Conservation (phyloP, 2,888 invertebrate species). For the Tillus elongatus region DNA sequence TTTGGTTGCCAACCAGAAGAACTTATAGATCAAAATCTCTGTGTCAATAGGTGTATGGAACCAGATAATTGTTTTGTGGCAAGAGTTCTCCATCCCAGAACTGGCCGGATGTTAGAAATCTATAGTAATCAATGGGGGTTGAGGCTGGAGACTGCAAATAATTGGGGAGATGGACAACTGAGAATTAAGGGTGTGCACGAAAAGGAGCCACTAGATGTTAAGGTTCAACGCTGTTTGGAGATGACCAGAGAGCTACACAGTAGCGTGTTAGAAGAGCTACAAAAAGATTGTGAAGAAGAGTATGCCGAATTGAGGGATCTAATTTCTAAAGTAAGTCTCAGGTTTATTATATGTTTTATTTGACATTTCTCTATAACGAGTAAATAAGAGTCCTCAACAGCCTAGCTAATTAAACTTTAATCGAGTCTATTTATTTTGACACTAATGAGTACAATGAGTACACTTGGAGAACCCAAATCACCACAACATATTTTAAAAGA, state of each 20-base stretch:
- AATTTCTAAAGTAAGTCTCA: slow-evolving; percentile 12
- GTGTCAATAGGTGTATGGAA: slow-evolving; percentile 53
- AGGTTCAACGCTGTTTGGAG: slow-evolving; percentile 9
- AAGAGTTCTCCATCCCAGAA: slow-evolving; percentile 53
- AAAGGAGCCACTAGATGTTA: slow-evolving; percentile 12
- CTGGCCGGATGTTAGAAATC: slow-evolving; percentile 70
- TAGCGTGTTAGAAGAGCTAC: slow-evolving; percentile 9
- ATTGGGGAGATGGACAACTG: slow-evolving; percentile 27
- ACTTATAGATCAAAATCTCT: slow-evolving; percentile 76
- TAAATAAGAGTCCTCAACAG: too few species aligned
- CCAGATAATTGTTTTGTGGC: slow-evolving; percentile 54
- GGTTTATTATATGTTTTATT: too few species aligned
- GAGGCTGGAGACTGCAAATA: slow-evolving; percentile 75
- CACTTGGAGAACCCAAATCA: too few species aligned
- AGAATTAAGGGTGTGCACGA: slow-evolving; percentile 14
- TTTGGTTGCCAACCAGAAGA: slow-evolving; percentile 54
- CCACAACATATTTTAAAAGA: too few species aligned
- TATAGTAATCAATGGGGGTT: slow-evolving; percentile 80
- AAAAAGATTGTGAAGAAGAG: slow-evolving; percentile 16
- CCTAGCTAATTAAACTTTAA: too few species aligned
- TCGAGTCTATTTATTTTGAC: too few species aligned
- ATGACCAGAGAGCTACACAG: slow-evolving; percentile 20
- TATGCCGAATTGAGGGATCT: slow-evolving; percentile 19
- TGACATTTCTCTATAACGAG: too few species aligned
- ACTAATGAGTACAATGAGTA: too few species aligned